Evolutionary conservation across 2,113 vertebrate species (phyloP), one percentile per base, ranked within the genome.

Genomic region (Meriones unguiculatus): DNA sequence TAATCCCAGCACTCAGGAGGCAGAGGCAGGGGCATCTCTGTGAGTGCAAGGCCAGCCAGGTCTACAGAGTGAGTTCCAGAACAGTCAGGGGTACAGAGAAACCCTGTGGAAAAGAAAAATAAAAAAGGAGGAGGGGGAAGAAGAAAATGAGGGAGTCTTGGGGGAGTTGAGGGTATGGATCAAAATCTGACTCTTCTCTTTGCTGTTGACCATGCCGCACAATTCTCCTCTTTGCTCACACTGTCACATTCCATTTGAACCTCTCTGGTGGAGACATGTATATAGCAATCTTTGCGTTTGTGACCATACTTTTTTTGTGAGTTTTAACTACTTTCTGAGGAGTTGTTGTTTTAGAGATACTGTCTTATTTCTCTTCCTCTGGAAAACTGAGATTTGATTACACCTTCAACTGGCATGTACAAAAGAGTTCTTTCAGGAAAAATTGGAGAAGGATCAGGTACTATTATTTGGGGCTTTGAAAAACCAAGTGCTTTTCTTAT

Each of bases 291-390:
- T 92, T 93, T 94, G 70, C 65, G 32, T 59, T 90, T 67, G n/a
- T 84, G 28, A 94, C 41, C 57, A 76, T 17, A n/a, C 86, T 14
- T 52, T 90, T 90, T 93, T 91, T 67, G 46, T 96, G 54, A 59
- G 52, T 81, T 94, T 96, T 91, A 4, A 85, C 59, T 96, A 20
- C 38, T 94, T 94, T 81, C 52, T 65, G 8, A 90, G 65, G 87
- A 62, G 18, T 38, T 92, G 38, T 52, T 92, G 9, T 50, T 86
- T 15, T 38, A 67, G 72, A 73, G n/a, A 73, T 8, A 5, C 38
- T 73, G 17, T 73, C n/a, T 73, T 20, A 38, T 72, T 72, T 93
- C 62, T 86, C 3, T 75, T 93, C 22, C 67, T 76, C 72, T 64
- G 59, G 57, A 59, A 92, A 76, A 35, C 62, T 84, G 52, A 75